Evolutionary conservation across 2,888 invertebrate genomes (phyloP), one percentile per base, ranked within the genome.

Genomic region (Drosophila helvetica): DNA sequence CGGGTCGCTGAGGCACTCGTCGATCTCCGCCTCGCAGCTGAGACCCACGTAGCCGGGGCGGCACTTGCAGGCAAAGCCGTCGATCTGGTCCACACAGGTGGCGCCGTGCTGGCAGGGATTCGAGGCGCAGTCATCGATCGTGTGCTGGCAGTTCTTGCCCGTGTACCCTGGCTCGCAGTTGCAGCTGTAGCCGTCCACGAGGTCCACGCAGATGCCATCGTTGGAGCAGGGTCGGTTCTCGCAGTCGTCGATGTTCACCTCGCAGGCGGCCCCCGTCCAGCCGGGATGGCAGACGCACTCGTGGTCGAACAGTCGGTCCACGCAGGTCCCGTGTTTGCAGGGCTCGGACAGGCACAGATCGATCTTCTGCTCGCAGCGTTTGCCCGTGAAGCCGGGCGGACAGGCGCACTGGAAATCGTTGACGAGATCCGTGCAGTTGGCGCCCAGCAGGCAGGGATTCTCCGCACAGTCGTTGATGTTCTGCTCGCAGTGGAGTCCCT

Each of bases 351-450:
- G 94, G 90, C 99, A 99, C 2, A 99, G 93, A 89, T 99, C 96
- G 60, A 99, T 96, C 91, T 99, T 99, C 80, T 96, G 96, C 85
- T 99, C 97, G 89, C 99, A 99, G 43, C 98, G 94, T 92, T 98
- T 98, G 45, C 99, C 99, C 12, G 96, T 96, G 90, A 98, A 99
- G 43, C 99, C 99, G 45, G 96, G 94, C 6, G 98, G 97, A 92
- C 99, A 99, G 9, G 95, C 93, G 89, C 99, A 99, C 78, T 94
- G 95, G 91, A 98, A 99, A 91, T 99, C 99, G 74, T 97, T 97
- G 0, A 99, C 95, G 79, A 98, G 93, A 92, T 99, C 99, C 0
- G 98, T 98, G 91, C 99, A 99, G 79, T 96, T 96, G 1, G 98
- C 96, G 1, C 96, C 97, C 27, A 99, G 93, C 1, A 98, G 93